A percentile compares a stretch with the other conserved stretches of the same genome.
Conservation (phyloP, 2,888 invertebrate genomes). For the Scaptomyza parva region DNA sequence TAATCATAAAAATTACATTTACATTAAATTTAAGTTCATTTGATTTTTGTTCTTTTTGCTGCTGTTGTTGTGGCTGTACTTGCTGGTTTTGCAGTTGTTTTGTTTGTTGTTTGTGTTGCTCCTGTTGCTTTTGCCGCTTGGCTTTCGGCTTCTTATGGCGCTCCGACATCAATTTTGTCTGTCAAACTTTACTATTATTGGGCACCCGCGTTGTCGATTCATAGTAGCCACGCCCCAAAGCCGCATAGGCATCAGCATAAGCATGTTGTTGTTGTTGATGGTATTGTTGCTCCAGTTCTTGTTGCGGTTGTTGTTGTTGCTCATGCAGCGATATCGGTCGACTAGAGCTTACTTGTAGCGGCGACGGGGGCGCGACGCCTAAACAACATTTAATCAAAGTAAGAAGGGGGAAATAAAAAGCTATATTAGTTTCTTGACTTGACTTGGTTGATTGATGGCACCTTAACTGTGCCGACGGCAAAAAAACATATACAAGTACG, state of each 20-base stretch:
- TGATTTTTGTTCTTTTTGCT: constrained; percentile 80
- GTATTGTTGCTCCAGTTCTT: constrained; percentile 34
- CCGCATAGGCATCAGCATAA: constrained; percentile 85
- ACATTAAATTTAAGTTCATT: constrained; percentile 84
- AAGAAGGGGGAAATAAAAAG: constrained; percentile 17
- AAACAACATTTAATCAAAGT: constrained; percentile 5
- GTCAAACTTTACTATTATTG: constrained; percentile 76
- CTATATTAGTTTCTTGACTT: constrained; percentile 34
- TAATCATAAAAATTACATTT: constrained; percentile 84
- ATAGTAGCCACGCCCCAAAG: constrained; percentile 83
- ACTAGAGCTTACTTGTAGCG: constrained; percentile 85
- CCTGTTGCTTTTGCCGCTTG: constrained; percentile 64
- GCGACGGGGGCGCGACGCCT: constrained; percentile 85
- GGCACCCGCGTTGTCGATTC: constrained; percentile 82
- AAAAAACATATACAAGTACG: too few relatives aligned
- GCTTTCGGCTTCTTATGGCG: constrained; percentile 77
- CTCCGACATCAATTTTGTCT: constrained; percentile 62
- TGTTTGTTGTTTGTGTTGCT: constrained; percentile 57
- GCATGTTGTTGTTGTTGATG: constrained; percentile 50
- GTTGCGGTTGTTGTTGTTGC: constrained; percentile 43
- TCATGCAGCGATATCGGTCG: constrained; percentile 84
- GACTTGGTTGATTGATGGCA: constrained; percentile 25
- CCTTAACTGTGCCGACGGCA: constrained; percentile 19
- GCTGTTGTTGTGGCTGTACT: constrained; percentile 59
- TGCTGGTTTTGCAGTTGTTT: constrained; percentile 62